Evolutionary conservation across 92 coral and sea anemone species (phyloP), one percentile per base, ranked within the genome.

Genomic region (Palythoa grandiflora): DNA sequence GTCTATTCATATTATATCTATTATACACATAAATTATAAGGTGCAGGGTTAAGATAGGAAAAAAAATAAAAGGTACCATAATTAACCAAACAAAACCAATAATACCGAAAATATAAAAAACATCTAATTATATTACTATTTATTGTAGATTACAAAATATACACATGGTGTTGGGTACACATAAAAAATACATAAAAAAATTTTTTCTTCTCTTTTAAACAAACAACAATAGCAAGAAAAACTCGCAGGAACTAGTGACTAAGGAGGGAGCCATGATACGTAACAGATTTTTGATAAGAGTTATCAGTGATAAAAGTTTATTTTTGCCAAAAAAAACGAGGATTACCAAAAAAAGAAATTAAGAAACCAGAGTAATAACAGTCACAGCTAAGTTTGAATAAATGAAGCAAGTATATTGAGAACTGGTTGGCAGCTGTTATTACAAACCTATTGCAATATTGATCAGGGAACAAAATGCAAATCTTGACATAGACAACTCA

Each of bases 231-330:
- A 57, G 15, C 65, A 57, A 57, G 65, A 57, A 57, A 9, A 57
- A 57, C 65, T 57, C 16, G 65, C 65, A 57, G 65, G 65, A 57
- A 17, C 65, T 57, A 15, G 65, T 57, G 65, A 51, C 28, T 28
- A 28, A 28, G 28, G 28, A 51, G 55, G 55, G 55, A 51, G 55
- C 55, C 55, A 51, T 71, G 75, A 71, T 35, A 71, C 19, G 75
- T 71, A 71, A 71, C 76, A 71, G 47, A 38, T 71, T 71, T 71
- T 71, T 19, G 76, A 71, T 71, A 71, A 71, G 76, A 71, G 76
- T 71, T 71, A 19, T 71, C 76, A 38, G 76, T 36, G 76, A 71
- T 38, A 71, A 71, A 71, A 71, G 76, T 73, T 73, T 73, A 73
- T 73, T 73, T 73, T 54, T 39, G 19, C 54, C 48, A 40, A 73